A percentile compares a stretch with the other conserved stretches of the same genome.
Conservation (phyloP, 2,888 invertebrate species). For the Aphodius sticticus region DNA sequence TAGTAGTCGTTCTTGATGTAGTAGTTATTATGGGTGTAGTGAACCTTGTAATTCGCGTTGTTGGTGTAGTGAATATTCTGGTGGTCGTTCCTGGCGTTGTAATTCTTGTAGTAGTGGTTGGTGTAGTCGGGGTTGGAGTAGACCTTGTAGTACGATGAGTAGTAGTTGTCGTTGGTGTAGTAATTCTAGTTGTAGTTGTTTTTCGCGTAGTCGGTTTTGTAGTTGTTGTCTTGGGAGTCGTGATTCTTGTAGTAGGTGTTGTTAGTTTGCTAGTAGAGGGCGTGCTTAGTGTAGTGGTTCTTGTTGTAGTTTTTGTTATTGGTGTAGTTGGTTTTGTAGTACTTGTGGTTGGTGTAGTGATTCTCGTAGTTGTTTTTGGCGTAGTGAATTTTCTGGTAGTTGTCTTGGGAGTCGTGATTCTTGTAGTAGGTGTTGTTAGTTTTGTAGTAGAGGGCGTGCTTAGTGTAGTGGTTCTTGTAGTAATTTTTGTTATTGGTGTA, state of each 20-base stretch:
- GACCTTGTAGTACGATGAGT: neutral
- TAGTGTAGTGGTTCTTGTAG: neutral
- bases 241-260: slow-evolving; percentile 9
- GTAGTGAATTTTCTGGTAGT: neutral
- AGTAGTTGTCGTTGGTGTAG: neutral
- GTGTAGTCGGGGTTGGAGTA: neutral
- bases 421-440: slow-evolving; percentile 12
- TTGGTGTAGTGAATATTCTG: neutral
- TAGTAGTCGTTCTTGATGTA: neutral
- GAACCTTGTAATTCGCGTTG: neutral
- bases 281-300: neutral
- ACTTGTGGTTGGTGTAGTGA: neutral
- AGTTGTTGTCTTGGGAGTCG: neutral
- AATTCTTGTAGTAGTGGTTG: neutral
- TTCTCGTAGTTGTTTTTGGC: slow-evolving; percentile 12
- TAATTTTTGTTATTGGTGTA: neutral
- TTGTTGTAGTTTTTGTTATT: neutral
- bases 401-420: neutral
- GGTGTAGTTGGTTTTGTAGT: neutral
- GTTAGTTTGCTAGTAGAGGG: neutral
- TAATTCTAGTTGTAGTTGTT: neutral
- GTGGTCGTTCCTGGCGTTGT: neutral
- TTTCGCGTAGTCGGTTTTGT: neutral
- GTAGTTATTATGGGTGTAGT: neutral
- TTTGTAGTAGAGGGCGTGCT: neutral